Evolutionary conservation across 2,113 vertebrate genomes (phyloP).

Genomic region (human (Homo sapiens)): DNA sequence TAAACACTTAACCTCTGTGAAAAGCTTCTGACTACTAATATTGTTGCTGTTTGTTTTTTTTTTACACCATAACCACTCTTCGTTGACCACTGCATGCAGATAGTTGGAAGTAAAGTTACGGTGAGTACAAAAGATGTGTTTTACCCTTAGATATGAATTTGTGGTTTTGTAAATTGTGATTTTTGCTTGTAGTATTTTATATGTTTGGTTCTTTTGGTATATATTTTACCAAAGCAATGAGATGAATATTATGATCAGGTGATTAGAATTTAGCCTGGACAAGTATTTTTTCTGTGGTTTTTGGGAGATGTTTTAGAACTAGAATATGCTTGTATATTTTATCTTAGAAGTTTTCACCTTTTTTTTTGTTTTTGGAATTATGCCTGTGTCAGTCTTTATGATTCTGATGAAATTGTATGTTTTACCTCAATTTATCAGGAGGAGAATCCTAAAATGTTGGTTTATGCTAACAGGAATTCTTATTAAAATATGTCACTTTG

Average conservation of each 20-base stretch:
- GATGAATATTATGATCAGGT: not conserved
- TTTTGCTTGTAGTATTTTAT: conserved; percentile 23
- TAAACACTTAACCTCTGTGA: conserved; percentile 82
- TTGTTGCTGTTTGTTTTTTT: conserved; percentile 92
- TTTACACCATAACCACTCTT: conserved; percentile 94
- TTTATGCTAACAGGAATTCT: not conserved
- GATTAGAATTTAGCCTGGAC: conserved; percentile 28
- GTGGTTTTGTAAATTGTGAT: not conserved
- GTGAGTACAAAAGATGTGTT: conserved; percentile 91
- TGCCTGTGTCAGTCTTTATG: not conserved
- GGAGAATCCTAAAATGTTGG: not conserved
- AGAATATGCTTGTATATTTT: conserved; percentile 20
- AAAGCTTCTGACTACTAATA: conserved; percentile 91
- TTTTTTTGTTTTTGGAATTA: not conserved
- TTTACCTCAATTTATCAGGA: not conserved
- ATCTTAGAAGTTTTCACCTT: not conserved
- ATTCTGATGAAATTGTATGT: not conserved
- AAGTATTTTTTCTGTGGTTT: conserved; percentile 39
- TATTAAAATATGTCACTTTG: not conserved
- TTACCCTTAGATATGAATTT: conserved; percentile 50
- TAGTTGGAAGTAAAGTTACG: conserved; percentile 98
- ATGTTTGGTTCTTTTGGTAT: conserved; percentile 23
- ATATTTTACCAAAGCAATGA: conserved; percentile 32
- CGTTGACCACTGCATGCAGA: conserved; percentile 98
- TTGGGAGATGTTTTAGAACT: conserved; percentile 28